Base-by-base conservation (phyloP, 2,888 invertebrate genomes). In the Heliconius charithonia region DNA sequence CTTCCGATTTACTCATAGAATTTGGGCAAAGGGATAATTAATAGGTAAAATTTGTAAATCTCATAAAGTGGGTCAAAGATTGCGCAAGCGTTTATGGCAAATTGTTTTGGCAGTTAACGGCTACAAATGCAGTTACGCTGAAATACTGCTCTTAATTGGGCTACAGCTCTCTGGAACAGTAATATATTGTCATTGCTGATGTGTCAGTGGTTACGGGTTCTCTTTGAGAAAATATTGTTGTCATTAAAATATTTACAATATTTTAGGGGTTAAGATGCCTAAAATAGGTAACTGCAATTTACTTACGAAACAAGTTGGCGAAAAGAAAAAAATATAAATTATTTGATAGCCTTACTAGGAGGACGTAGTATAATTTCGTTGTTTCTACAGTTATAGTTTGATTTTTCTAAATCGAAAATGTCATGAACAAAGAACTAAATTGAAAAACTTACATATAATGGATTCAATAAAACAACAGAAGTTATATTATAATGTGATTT, bases 401-500 rank as follows among this genome's bases (percentile, higher is more conserved):
- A 32, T 7, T 25, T 71, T 29, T 25, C 32, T 45, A 22, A 56
- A 56, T 56, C n/a, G 56, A 56, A 56, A 29, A 32, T 19, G 19
- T 27, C 37, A 72, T 27, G 29, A 32, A 77, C 56, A 72, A 32
- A 32, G 29, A 32, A 41, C n/a, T 25, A 65, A 37, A 59, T 37
- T 27, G 29, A 80, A 72, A 65, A 62, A 72, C 74, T 73, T 25
- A 72, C 13, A n/a, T 41, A 25, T 62, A 41, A 66, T 73, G 75
- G 71, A 29, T 73, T 65, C 72, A 87, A 85, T 85, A 81, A 87
- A 85, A 86, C 85, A 72, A 85, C 25, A 81, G 16, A 79, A 72
- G 4, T 72, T 81, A 69, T 81, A 79, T 84, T 79, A 80, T 83
- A 84, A 82, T 86, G 89, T 91, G 90, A 92, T 93, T 86, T 88